Evolutionary conservation across 1,140 invertebrate genomes (phyloP), one percentile per base, ranked within the genome.

Genomic region (Prorops nasuta): DNA sequence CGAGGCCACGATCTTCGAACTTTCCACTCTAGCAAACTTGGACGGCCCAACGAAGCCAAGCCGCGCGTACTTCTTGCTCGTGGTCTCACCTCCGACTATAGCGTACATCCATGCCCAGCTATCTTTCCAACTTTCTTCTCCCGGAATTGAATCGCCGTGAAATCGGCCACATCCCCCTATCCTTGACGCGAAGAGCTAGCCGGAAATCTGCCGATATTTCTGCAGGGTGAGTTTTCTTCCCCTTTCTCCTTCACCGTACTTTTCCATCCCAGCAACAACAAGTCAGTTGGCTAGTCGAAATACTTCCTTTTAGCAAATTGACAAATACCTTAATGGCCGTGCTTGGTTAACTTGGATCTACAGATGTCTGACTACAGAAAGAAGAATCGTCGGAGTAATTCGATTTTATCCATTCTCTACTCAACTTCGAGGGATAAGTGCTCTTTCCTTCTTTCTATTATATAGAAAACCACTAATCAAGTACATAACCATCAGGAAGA

Each of bases 1-100:
- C 56, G 51, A 51, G 38, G 51, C 48, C 44, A 60, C 49, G 57
- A 56, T 60, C 57, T 51, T 61, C 46, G 53, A 61, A 61, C 59
- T 56, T 61, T 61, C 57, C 43, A 61, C 58, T 60, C 51, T 45
- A 44, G 24, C 39, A 53, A 56, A 60, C 56, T 59, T 56, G 31
- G 22, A 45, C 4, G 24, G 24, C n/a, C n/a, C n/a, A n/a, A n/a
- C n/a, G n/a, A n/a, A n/a, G n/a, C 47, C 32, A 43, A 15, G 24
- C 18, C 40, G 16, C 14, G 34, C 43, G 20, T 34, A 7, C 20
- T 38, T 16, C 36, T 35, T 20, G 20, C 3, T 0, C 24, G 24
- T 10, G 24, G 10, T 28, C 4, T 10, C 24, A 28, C 24, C 24
- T 28, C 24, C 24, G 24, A 28, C 24, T 28, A 28, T 28, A 10